Conservation (phyloP, 2,888 invertebrate genomes). For the Sesamia inferens region DNA sequence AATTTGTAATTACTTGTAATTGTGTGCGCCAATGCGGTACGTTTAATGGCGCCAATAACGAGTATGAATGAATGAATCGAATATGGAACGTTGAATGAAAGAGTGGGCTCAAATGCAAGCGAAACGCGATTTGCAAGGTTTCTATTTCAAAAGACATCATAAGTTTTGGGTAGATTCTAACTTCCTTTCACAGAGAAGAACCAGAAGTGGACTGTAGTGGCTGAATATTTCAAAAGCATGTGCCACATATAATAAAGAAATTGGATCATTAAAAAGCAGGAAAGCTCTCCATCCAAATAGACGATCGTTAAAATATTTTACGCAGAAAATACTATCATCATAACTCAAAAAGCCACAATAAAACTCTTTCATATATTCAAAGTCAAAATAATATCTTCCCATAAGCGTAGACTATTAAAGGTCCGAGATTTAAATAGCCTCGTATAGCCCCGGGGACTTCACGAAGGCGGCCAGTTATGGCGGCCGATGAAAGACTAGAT, state of each 20-base stretch:
- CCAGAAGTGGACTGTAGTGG: background rate
- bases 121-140: conserved; percentile 15
- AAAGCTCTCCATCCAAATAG: background rate
- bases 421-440: conserved; percentile 26
- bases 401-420: conserved; percentile 23
- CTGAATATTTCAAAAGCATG: background rate
- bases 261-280: background rate
- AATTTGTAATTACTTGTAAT: conserved; percentile 70
- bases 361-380: background rate
- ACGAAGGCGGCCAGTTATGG: conserved; percentile 32
- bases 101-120: conserved; percentile 12
- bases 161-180: background rate
- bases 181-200: background rate
- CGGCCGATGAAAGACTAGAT: conserved; percentile 51
- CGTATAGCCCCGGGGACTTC: conserved; percentile 29
- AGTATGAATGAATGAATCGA: conserved; percentile 74
- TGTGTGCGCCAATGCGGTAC: conserved; percentile 50
- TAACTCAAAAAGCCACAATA: conserved; percentile 27
- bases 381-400: background rate
- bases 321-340: background rate
- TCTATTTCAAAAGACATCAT: background rate
- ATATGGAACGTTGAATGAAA: conserved; percentile 69
- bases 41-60: conserved; percentile 51
- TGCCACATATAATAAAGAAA: background rate
- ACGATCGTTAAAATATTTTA: no score